Evolutionary conservation across 2,797 vertebrate genomes (phyloP).

Genomic region (Cossypha caffra): DNA sequence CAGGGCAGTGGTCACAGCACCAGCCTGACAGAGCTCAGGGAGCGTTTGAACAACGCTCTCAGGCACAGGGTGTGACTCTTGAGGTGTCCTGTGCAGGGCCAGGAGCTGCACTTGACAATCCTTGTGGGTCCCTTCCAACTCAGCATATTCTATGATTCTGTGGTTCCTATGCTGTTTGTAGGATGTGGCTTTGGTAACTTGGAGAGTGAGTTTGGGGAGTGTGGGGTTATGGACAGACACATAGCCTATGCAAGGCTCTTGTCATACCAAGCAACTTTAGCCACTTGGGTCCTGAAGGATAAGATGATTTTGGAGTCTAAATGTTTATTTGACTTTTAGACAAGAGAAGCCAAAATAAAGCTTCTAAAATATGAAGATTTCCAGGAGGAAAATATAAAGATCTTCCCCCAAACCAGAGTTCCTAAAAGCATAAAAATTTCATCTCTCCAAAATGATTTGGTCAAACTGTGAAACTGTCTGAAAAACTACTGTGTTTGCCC

Average conservation of each 20-base stretch:
- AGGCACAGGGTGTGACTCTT: neutral
- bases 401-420: neutral
- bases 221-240: neutral
- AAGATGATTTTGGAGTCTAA: neutral
- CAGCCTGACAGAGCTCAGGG: neutral
- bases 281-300: neutral
- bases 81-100: neutral
- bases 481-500: neutral
- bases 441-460: neutral
- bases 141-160: neutral
- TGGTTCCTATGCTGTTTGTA: neutral
- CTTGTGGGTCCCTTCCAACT: neutral
- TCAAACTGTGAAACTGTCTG: neutral
- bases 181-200: neutral
- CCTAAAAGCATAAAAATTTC: neutral
- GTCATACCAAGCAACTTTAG: neutral
- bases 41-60: fast-evolving
- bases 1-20: neutral
- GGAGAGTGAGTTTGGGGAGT: neutral
- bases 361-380: neutral
- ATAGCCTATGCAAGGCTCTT: neutral
- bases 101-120: neutral
- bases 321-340: neutral
- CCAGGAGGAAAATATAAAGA: neutral
- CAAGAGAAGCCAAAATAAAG: neutral